Base-by-base conservation (phyloP, 2,113 vertebrate genomes). In the Calyptommatus sinebrachiatus region DNA sequence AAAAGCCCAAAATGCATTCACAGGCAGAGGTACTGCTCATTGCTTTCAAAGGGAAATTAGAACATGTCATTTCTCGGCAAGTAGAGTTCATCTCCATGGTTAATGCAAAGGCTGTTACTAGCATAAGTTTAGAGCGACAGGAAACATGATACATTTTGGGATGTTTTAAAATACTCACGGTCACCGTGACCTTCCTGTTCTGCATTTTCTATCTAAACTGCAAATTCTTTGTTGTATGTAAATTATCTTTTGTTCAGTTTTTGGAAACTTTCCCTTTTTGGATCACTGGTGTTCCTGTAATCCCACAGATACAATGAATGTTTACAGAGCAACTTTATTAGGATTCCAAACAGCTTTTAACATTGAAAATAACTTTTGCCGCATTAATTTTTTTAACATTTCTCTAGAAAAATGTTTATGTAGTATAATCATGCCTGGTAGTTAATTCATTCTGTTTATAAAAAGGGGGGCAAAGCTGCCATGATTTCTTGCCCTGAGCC, bases 161-260 rank as follows among this genome's bases (percentile, higher is more conserved):
- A 31, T 77, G 46, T 53, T 20, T 74, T 28, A 21, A 70, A 60
- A 45, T 60, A 71, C 28, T 26, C 68, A 22, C 71, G 53, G 31
- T 46, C 26, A 71, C 21, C 9, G 7, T 62, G 77, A 78, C 66
- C 66, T 70, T 78, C 31, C 50, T 70, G 48, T 9, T 71, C 53
- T 61, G 66, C 9, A 46, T 9, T 57, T 77, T 16, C 14, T 60
- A 22, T 21, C 20, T 12, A 57, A n/a, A 69, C 35, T 29, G 28
- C 57, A 65, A 41, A 41, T 65, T 20, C 50, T 70, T 70, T 46
- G 61, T 71, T 45, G 35, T 62, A 71, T 71, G 77, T 69, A 78
- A 78, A 78, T 71, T 8, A 78, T 71, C 31, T 78, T 78, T 78
- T 78, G 77, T 26, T 78, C 50, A 41, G 35, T 60, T 71, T 46